Conservation (phyloP, 2,888 invertebrate genomes). For the Eremobia ochroleuca region DNA sequence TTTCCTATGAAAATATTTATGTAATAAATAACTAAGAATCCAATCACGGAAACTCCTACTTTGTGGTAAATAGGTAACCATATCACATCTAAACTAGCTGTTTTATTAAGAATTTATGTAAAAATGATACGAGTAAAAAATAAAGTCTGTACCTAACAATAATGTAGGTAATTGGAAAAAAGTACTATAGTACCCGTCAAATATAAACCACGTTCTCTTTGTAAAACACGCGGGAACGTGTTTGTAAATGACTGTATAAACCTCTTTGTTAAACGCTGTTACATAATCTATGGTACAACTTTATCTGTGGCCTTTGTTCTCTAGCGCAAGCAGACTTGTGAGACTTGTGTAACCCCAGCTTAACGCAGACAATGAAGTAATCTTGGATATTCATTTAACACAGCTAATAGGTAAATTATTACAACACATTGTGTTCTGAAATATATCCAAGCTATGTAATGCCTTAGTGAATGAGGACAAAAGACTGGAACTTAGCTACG, state of each 20-base stretch:
- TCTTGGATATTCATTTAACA: constrained; percentile 55
- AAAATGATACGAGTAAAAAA: neutral
- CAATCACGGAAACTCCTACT: neutral
- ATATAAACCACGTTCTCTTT: constrained; percentile 6
- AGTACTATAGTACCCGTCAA: too few species aligned
- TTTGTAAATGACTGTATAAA: constrained; percentile 36
- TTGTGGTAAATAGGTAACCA: too few species aligned
- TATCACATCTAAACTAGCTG: neutral
- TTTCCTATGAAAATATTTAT: neutral
- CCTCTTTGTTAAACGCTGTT: constrained; percentile 51
- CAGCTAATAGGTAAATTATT: constrained; percentile 49
- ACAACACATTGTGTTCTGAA: constrained; percentile 47
- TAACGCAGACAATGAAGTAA: constrained; percentile 53
- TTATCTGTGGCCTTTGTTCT: constrained; percentile 57
- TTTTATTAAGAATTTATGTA: neutral
- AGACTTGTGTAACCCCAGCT: constrained; percentile 48
- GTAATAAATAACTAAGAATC: neutral
- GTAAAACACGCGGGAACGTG: constrained; percentile 6
- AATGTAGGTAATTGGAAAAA: neutral
- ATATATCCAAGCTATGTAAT: constrained; percentile 6
- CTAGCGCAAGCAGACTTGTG: constrained; percentile 34
- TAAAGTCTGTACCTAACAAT: neutral
- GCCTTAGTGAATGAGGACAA: constrained; percentile 7
- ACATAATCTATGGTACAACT: constrained; percentile 32
- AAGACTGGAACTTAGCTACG: neutral